Percentiles rank a stretch among this genome's conserved stretches.
Evolutionary conservation across 2,113 vertebrate genomes (phyloP).

Genomic region (Chaetops frenatus): DNA sequence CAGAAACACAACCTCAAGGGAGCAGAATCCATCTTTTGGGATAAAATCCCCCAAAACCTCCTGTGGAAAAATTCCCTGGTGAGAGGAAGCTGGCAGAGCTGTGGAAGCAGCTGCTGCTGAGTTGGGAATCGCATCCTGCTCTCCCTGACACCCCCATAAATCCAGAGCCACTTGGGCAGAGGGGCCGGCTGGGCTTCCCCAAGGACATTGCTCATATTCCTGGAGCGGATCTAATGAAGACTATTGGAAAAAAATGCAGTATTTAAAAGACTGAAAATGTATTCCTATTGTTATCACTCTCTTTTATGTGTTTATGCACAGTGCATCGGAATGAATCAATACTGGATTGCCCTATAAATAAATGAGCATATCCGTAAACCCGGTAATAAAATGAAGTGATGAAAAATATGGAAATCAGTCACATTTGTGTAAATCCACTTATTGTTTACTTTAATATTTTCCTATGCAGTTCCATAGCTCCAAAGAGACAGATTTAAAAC

Average conservation of each 20-base stretch:
- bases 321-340: constrained; percentile 70
- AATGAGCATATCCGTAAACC: constrained; percentile 68
- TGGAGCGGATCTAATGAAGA: constrained; percentile 19
- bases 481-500: constrained; percentile 66
- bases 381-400: constrained; percentile 70
- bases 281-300: constrained; percentile 62
- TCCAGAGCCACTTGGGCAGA: background rate
- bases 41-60: background rate
- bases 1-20: background rate
- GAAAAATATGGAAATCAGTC: constrained; percentile 72
- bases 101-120: background rate
- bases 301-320: constrained; percentile 63
- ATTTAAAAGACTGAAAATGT: constrained; percentile 64
- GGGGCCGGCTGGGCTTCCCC: background rate
- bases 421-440: constrained; percentile 69
- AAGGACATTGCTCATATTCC: background rate
- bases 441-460: constrained; percentile 69
- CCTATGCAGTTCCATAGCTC: constrained; percentile 18
- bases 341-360: constrained; percentile 70
- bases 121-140: accelerated
- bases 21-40: background rate
- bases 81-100: background rate
- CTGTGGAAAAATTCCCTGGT: accelerated
- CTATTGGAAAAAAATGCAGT: constrained; percentile 51
- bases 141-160: background rate